Conservation (phyloP, 1,140 invertebrate species). For the Scaptomyza hsui region DNA sequence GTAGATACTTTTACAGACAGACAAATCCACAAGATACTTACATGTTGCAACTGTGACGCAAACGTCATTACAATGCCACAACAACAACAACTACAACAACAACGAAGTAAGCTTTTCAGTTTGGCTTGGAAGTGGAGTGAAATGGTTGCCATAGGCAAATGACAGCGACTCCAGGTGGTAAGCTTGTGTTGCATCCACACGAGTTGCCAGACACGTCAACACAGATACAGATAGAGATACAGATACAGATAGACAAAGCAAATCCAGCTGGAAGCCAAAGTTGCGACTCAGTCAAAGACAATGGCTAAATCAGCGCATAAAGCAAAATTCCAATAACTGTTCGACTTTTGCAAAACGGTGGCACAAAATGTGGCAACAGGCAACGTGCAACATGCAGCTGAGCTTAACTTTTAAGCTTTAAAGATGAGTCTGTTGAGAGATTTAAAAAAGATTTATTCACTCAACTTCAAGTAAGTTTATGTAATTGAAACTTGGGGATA, state of each 20-base stretch:
- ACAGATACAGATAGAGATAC: too few species aligned
- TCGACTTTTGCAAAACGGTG: slow-evolving; percentile 18
- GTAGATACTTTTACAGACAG: slow-evolving; percentile 36
- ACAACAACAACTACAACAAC: too few species aligned
- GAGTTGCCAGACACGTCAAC: slow-evolving; percentile 12
- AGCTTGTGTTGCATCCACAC: slow-evolving; percentile 15
- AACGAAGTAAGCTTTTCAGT: background rate
- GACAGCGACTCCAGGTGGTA: slow-evolving; percentile 22
- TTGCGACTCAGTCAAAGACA: slow-evolving; percentile 25
- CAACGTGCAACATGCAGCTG: background rate
- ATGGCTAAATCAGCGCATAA: slow-evolving; percentile 42
- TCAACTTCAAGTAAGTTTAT: too few species aligned
- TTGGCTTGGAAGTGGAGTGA: background rate
- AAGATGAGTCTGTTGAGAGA: background rate
- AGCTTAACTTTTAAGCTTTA: background rate
- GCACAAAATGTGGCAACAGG: slow-evolving; percentile 2
- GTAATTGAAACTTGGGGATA: too few species aligned
- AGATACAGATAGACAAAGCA: background rate
- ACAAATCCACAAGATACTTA: slow-evolving; percentile 43
- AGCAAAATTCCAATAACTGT: slow-evolving; percentile 27
- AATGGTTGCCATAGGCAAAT: slow-evolving; percentile 12
- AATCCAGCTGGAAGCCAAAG: slow-evolving; percentile 1
- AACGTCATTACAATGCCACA: slow-evolving; percentile 37
- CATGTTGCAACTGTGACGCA: slow-evolving; percentile 38
- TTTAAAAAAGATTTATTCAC: background rate